Base-by-base conservation (phyloP, 2,888 invertebrate species). In the Rhagium mordax region DNA sequence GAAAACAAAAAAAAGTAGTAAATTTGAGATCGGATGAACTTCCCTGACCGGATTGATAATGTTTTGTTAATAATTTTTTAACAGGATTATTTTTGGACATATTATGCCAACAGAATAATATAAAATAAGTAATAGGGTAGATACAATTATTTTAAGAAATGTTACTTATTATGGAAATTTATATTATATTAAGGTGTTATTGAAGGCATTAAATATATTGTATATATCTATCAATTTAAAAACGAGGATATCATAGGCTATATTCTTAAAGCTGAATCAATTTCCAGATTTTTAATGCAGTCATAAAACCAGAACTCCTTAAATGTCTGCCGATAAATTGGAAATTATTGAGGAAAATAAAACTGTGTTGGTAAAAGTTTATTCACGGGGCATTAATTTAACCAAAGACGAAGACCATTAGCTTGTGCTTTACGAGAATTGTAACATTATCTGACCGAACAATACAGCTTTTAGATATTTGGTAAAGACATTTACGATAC, bases 401-500 rank as follows among this genome's bases (percentile, higher is more conserved):
- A 18, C 59, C 33, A 33, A 60, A 18, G 59, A 60, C 59, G 51
- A 60, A 33, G 59, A 16, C 33, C 33, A 20, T 60, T 60, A 33
- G 29, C 10, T 8, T 41, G 33, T 60, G 33, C 59, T 33, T 60
- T 29, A 33, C 27, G 57, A 16, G 57, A 57, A 29, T 57, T 57
- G 57, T 29, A 29, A 57, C 57, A 16, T 57, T 60, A 60, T 60
- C 60, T 60, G 60, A 20, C 41, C 13, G 41, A 60, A 60, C 41
- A 18, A 41, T 60, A 18, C 18, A 48, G 47, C 47, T 21, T 41
- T 47, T 15, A 21, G 61, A 27, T 59, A 59, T 47, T 61, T 61
- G 61, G 61, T 21, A 48, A 47, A 47, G 61, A 61, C 61, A 41
- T 61, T 61, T 61, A 61, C 47, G 61, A 61, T 48, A 47, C n/a